These are phyloP conservation scores for Albula glossodonta DNA, from an alignment of 2,113 vertebrate species.

Conservation along the genomic window DNA sequence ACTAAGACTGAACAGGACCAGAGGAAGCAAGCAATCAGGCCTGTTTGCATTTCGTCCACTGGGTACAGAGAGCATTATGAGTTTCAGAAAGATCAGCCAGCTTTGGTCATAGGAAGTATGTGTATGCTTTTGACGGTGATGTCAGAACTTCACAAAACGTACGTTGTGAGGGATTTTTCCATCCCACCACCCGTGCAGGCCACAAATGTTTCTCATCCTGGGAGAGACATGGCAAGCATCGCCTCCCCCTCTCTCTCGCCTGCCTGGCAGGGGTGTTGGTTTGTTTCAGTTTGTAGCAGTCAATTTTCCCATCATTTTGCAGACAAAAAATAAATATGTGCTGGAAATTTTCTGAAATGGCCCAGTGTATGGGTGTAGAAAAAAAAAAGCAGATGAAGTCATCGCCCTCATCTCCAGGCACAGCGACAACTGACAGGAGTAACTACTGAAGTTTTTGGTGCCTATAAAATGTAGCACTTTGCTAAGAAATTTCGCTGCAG, in stretches of 20 bases:
- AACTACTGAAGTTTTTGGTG: slow-evolving; percentile 30
- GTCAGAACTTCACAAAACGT: slow-evolving; percentile 19
- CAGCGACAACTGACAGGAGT: slow-evolving; percentile 26
- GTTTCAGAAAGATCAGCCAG: neutral
- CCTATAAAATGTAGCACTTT: slow-evolving; percentile 51
- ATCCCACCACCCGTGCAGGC: slow-evolving; percentile 26
- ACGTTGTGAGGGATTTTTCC: slow-evolving; percentile 29
- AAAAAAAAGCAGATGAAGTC: slow-evolving; percentile 46
- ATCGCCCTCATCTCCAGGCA: slow-evolving; percentile 33
- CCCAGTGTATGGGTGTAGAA: slow-evolving; percentile 46
- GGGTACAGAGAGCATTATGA: neutral
- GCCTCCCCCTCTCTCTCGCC: slow-evolving; percentile 16
- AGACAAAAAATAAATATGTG: slow-evolving; percentile 58
- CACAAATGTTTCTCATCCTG: neutral
- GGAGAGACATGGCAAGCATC: neutral
- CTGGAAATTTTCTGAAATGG: slow-evolving; percentile 53
- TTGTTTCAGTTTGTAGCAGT: slow-evolving; percentile 46
- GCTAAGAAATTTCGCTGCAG: slow-evolving; percentile 45
- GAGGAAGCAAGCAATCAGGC: neutral
- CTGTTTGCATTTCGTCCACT: neutral
- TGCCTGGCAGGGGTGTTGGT: slow-evolving; percentile 52
- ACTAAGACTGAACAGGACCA: neutral
- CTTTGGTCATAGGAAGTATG: neutral
- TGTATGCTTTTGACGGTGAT: neutral
- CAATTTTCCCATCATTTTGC: slow-evolving; percentile 57